Conservation (phyloP, 2,113 vertebrate genomes). For the Etia nguti region DNA sequence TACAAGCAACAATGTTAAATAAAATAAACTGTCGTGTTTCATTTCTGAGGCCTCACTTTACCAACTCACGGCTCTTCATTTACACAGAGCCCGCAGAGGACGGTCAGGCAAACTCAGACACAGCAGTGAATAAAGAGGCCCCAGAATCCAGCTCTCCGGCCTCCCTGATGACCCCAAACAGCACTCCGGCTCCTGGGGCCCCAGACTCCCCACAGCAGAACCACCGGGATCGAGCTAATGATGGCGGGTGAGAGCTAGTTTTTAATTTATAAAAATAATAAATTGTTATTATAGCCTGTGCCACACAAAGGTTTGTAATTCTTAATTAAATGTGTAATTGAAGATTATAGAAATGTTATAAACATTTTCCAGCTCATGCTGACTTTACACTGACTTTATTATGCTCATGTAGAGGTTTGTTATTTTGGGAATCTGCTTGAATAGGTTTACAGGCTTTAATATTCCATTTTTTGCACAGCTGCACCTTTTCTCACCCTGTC, state of each 20-base stretch:
- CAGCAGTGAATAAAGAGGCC: constrained; percentile 25
- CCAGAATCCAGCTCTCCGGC: constrained; percentile 31
- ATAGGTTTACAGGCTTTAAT: neutral
- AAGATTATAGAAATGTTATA: neutral
- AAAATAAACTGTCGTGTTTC: neutral
- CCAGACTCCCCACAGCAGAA: constrained; percentile 74
- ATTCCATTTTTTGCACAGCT: neutral
- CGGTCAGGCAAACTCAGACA: constrained; percentile 9
- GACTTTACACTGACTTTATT: neutral
- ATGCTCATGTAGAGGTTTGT: neutral
- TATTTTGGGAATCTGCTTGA: neutral
- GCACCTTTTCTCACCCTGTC: neutral
- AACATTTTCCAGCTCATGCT: neutral
- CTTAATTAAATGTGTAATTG: neutral
- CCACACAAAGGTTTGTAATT: neutral
- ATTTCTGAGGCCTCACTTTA: neutral
- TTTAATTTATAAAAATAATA: neutral
- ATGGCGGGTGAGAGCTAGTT: constrained; percentile 74
- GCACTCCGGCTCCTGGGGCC: constrained; percentile 68
- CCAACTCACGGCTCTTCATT: neutral
- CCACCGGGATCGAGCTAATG: constrained; percentile 79
- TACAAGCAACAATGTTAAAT: neutral
- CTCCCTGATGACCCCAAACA: constrained; percentile 70
- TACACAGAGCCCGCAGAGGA: constrained; percentile 50
- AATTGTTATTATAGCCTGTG: neutral